These are phyloP conservation scores for Tyto alba DNA, from an alignment of 2,113 vertebrate genomes.

Conservation along the genomic window DNA sequence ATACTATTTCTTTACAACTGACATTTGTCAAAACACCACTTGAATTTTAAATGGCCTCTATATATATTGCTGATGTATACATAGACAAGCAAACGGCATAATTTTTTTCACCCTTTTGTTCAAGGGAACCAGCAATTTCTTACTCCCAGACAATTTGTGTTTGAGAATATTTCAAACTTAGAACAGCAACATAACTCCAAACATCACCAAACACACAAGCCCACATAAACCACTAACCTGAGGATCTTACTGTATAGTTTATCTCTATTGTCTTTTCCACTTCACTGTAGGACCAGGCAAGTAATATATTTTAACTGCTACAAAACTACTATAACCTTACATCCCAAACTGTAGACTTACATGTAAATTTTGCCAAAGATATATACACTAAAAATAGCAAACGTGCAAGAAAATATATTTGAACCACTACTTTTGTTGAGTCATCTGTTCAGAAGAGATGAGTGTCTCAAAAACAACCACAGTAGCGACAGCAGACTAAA, in stretches of 20 bases:
- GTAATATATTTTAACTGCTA: not conserved
- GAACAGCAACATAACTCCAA: not conserved
- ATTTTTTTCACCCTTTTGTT: not conserved
- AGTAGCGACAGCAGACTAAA: not conserved
- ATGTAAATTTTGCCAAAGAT: not conserved
- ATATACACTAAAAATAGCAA: not conserved
- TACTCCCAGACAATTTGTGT: not conserved
- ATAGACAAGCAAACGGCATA: not conserved
- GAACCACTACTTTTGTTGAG: not conserved
- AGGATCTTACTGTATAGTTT: not conserved
- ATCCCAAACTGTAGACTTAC: not conserved
- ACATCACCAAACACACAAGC: not conserved
- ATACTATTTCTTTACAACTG: not conserved
- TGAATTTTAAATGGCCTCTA: not conserved
- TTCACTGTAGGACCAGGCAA: not conserved
- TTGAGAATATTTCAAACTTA: not conserved
- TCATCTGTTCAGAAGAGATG: not conserved
- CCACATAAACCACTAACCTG: not conserved
- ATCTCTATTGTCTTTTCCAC: not conserved
- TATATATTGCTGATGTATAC: not conserved
- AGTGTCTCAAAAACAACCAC: not conserved
- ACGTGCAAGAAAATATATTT: not conserved
- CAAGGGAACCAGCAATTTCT: not conserved
- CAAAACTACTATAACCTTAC: not conserved
- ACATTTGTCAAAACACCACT: not conserved